phyloP scores from a whole-genome alignment of 2,797 vertebrate species.

The Valencia hispanica region DNA sequence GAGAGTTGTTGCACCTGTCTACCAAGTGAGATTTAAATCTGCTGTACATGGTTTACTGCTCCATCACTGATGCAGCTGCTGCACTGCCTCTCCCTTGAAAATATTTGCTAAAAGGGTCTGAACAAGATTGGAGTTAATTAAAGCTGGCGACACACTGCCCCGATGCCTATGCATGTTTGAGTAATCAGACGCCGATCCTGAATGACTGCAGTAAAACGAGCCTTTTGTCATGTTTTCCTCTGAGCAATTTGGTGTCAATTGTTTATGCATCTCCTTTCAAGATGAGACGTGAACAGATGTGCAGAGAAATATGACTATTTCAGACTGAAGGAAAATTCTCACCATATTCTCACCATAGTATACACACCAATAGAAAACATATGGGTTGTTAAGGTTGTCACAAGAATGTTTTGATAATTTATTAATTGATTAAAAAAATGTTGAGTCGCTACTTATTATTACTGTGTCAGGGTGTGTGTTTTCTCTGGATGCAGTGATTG shows the following conservation, averaged over 20 bases:
- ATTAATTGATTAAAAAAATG: slow-evolving; percentile 39
- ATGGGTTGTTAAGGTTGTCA: slow-evolving; percentile 33
- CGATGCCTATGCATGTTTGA: slow-evolving; percentile 30
- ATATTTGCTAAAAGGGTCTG: slow-evolving; percentile 36
- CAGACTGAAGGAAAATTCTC: slow-evolving; percentile 26
- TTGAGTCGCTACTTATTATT: not conserved
- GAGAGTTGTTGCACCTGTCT: slow-evolving; percentile 56
- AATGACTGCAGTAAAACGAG: slow-evolving; percentile 42
- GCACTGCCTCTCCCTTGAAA: slow-evolving; percentile 40
- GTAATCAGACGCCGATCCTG: slow-evolving; percentile 41
- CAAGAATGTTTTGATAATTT: slow-evolving; percentile 41
- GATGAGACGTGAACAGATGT: slow-evolving; percentile 45
- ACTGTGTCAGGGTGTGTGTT: slow-evolving; percentile 49
- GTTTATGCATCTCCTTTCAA: slow-evolving; percentile 29
- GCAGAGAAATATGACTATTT: slow-evolving; percentile 31
- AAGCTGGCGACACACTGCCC: slow-evolving; percentile 32
- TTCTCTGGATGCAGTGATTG: slow-evolving; percentile 59
- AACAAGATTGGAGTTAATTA: slow-evolving; percentile 49
- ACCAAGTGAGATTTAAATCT: slow-evolving; percentile 64
- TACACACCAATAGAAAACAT: slow-evolving; percentile 21
- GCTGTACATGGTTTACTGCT: slow-evolving; percentile 63
- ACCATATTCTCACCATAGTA: slow-evolving; percentile 20
- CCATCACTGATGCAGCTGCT: slow-evolving; percentile 54
- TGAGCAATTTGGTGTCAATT: slow-evolving; percentile 56
- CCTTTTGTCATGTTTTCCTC: slow-evolving; percentile 53